Evolutionary conservation across 1,140 invertebrate species (phyloP).

Genomic region (Onthophagus taurus): DNA sequence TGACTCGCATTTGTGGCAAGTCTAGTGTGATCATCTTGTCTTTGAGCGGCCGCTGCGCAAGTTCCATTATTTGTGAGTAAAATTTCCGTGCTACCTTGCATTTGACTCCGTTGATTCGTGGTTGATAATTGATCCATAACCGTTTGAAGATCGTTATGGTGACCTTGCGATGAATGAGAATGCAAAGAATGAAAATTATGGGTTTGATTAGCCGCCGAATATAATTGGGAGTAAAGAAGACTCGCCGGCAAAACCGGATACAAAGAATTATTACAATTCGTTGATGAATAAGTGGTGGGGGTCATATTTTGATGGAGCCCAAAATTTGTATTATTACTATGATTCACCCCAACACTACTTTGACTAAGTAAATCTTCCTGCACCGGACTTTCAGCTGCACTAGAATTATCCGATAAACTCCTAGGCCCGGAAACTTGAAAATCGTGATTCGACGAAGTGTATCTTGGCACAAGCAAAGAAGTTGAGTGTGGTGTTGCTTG

Average conservation of each 20-base stretch:
- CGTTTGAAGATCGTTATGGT: constrained; percentile 56
- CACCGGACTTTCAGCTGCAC: constrained; percentile 69
- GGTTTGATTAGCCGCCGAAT: constrained; percentile 65
- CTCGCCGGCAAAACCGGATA: constrained; percentile 68
- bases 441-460: constrained; percentile 38
- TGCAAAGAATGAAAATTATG: constrained; percentile 61
- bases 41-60: constrained; percentile 47
- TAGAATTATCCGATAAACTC: constrained; percentile 70
- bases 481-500: constrained; percentile 34
- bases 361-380: constrained; percentile 60
- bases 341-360: constrained; percentile 45
- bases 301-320: constrained; percentile 46
- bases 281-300: constrained; percentile 37
- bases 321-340: constrained; percentile 55
- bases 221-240: constrained; percentile 73
- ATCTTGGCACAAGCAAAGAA: constrained; percentile 47
- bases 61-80: constrained; percentile 45
- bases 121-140: constrained; percentile 65
- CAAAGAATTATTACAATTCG: constrained; percentile 55
- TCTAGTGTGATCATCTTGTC: constrained; percentile 43
- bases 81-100: constrained; percentile 43
- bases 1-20: constrained; percentile 49
- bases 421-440: constrained; percentile 48
- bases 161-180: constrained; percentile 51
- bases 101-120: constrained; percentile 45